phyloP scores from a whole-genome alignment of 2,888 invertebrate species.

The Trilocha varians region DNA sequence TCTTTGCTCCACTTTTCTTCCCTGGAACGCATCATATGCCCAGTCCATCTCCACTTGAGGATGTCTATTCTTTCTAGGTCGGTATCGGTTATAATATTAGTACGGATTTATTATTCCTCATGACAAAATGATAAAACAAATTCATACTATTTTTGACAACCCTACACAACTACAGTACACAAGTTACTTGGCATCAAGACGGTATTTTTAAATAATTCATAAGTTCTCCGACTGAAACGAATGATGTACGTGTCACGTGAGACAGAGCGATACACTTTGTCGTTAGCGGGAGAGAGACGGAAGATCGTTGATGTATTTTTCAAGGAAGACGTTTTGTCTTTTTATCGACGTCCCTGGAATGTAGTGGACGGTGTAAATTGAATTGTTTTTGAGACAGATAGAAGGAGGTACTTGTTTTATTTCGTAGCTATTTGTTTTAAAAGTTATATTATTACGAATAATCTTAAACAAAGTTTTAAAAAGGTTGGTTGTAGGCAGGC shows the following conservation, averaged over 20 bases:
- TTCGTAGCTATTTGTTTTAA: too few species aligned
- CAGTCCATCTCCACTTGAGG: too few species aligned
- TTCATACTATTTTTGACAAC: constrained; percentile 13
- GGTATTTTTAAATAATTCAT: constrained; percentile 39
- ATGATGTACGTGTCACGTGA: constrained; percentile 4
- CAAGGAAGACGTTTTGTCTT: background rate
- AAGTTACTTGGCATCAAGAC: constrained; percentile 5
- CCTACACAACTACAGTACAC: constrained; percentile 19
- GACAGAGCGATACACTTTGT: background rate
- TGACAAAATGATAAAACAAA: background rate
- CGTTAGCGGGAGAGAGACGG: background rate
- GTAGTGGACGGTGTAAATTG: background rate
- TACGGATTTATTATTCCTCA: background rate
- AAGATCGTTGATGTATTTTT: background rate
- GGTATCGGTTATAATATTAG: too few species aligned
- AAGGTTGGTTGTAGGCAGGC: too few species aligned
- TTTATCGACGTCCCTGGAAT: background rate
- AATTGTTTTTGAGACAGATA: too few species aligned
- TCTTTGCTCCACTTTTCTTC: too few species aligned
- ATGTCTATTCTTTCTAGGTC: too few species aligned
- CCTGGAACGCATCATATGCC: too few species aligned
- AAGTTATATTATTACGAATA: too few species aligned
- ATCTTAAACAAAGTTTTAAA: too few species aligned
- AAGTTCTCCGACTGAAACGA: constrained; percentile 15
- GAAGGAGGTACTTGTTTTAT: too few species aligned